Evolutionary conservation across 1,140 invertebrate species (phyloP), one percentile per base, ranked within the genome.

Genomic region (Papilio polytes): DNA sequence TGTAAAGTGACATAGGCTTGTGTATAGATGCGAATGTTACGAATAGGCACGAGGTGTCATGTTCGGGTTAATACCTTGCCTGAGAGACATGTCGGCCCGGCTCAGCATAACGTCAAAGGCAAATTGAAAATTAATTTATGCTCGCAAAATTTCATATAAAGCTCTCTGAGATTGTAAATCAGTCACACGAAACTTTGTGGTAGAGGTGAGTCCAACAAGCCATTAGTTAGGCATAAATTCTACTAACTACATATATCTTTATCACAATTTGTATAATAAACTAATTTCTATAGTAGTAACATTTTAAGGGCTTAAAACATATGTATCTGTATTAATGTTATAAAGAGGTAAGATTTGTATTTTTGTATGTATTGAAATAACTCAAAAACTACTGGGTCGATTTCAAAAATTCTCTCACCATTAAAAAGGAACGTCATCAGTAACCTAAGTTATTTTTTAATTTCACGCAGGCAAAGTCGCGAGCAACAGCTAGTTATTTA

Each of bases 41-140:
- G 85, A 89, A 89, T 90, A 89, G 86, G 88, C 87, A 86, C 86
- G 85, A 86, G 83, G 85, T 86, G 90, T 91, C 90, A 90, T 94
- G 91, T 92, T 87, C 87, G 88, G 86, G 88, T 88, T 92, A 92
- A 91, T 92, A 91, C 89, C 90, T 88, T 82, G 88, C 88, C 88
- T 89, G 88, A 82, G 91, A 93, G 93, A 94, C 91, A 91, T 90
- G 92, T 89, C 88, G 86, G 85, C 86, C 85, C 87, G 90, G 90
- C 92, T 94, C 91, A 92, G 93, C 92, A 88, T 94, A 92, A 94
- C 89, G 92, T 93, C 93, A 94, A 94, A 94, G 92, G 91, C 89
- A 94, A 94, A 94, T 94, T 94, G 93, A 94, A 94, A 94, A 94
- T 94, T 94, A 94, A 94, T 94, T 94, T 94, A 94, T 94, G 92